A percentile compares a stretch with the other conserved stretches of the same genome.
Conservation (phyloP, 2,797 vertebrate genomes). For the Masticophis lateralis region DNA sequence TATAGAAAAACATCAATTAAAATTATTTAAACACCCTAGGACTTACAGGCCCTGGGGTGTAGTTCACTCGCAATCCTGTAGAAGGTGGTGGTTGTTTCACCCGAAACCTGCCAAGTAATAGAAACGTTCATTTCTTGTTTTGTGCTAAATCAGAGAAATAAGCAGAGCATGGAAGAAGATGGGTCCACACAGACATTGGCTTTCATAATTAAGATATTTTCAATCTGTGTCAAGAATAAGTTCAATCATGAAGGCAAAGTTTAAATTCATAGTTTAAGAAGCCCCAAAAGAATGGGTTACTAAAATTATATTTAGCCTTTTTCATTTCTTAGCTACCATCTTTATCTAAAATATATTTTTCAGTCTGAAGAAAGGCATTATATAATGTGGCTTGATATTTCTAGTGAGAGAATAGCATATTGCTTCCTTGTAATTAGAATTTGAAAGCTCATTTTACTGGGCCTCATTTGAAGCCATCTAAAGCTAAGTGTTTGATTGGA, state of each 20-base stretch:
- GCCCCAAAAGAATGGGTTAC: background rate
- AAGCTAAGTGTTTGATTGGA: background rate
- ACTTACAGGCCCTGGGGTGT: conserved; percentile 85
- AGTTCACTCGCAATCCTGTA: conserved; percentile 81
- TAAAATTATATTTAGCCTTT: background rate
- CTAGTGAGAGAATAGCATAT: background rate
- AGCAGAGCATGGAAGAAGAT: background rate
- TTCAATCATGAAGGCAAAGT: background rate
- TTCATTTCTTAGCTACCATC: background rate
- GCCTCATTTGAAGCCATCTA: background rate
- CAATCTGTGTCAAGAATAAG: background rate
- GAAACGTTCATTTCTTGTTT: conserved; percentile 29
- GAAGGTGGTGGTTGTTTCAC: conserved; percentile 82
- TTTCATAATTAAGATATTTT: background rate
- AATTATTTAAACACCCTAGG: background rate
- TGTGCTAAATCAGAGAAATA: background rate
- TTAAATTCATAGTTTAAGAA: background rate
- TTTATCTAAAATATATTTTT: background rate
- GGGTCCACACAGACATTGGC: background rate
- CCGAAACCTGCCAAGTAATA: conserved; percentile 75
- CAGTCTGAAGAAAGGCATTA: background rate
- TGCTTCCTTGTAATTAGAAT: background rate
- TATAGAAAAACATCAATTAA: background rate
- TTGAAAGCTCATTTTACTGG: background rate
- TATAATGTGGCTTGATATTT: background rate